Evolutionary conservation across 2,797 vertebrate genomes (phyloP).

Genomic region (Eulemur coronatus): DNA sequence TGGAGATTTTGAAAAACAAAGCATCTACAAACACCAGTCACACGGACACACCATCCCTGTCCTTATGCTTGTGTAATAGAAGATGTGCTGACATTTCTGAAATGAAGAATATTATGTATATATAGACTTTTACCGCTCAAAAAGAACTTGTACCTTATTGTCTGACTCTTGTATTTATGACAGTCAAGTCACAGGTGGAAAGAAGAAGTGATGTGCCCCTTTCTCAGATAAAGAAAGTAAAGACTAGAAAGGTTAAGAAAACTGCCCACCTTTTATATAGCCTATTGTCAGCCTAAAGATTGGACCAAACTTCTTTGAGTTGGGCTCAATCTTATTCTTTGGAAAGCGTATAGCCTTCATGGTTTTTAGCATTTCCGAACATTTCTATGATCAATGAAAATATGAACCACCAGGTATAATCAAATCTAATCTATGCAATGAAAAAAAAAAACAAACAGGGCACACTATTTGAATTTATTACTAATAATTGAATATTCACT

Average conservation of each 20-base stretch:
- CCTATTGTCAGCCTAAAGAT: neutral
- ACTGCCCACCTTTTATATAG: neutral
- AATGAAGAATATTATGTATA: neutral
- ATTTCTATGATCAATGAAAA: neutral
- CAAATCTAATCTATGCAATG: neutral
- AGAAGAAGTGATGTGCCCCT: neutral
- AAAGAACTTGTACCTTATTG: neutral
- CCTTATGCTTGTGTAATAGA: neutral
- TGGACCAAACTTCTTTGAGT: neutral
- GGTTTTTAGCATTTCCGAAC: neutral
- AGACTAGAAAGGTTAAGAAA: neutral
- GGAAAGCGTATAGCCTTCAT: neutral
- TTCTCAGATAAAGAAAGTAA: neutral
- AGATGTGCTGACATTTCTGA: neutral
- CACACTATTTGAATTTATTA: neutral
- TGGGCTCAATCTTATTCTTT: neutral
- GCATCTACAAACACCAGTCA: neutral
- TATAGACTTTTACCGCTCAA: neutral
- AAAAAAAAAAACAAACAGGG: neutral
- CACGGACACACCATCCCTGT: neutral
- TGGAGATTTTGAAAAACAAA: neutral
- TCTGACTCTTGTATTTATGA: neutral
- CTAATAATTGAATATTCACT: neutral
- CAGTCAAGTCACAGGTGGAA: neutral
- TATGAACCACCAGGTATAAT: neutral